Evolutionary conservation across 2,797 vertebrate species (phyloP).

Genomic region (Harpagifer antarcticus): DNA sequence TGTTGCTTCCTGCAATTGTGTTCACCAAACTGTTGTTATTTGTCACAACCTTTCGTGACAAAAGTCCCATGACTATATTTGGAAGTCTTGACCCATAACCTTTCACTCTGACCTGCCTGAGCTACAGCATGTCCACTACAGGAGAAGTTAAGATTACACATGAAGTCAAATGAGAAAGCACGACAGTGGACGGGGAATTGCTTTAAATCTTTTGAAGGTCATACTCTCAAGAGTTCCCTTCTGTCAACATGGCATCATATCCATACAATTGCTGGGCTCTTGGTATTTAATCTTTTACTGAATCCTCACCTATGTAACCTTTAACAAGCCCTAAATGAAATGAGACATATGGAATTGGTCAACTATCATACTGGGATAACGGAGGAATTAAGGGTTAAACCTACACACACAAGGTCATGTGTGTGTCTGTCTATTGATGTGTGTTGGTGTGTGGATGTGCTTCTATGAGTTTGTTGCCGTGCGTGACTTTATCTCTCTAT

Average conservation of each 20-base stretch:
- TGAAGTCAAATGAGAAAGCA: slow-evolving; percentile 42
- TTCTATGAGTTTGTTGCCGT: slow-evolving; percentile 36
- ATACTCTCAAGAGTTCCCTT: slow-evolving; percentile 41
- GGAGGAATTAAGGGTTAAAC: slow-evolving; percentile 64
- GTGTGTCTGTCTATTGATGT: slow-evolving; percentile 39
- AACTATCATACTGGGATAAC: slow-evolving; percentile 46
- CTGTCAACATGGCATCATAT: slow-evolving; percentile 58
- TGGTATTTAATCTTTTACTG: slow-evolving; percentile 63
- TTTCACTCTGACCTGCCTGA: slow-evolving; percentile 43
- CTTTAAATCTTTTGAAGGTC: slow-evolving; percentile 70
- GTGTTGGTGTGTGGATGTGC: slow-evolving; percentile 42
- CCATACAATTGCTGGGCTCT: slow-evolving; percentile 46
- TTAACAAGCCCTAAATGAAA: slow-evolving; percentile 73
- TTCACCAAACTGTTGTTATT: slow-evolving; percentile 8
- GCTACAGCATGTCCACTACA: slow-evolving; percentile 54
- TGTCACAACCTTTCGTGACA: slow-evolving; percentile 22
- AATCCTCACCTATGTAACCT: slow-evolving; percentile 62
- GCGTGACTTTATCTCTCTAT: slow-evolving; percentile 55
- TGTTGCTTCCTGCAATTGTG: background rate
- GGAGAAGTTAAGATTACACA: slow-evolving; percentile 60
- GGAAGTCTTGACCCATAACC: slow-evolving; percentile 44
- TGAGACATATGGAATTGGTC: slow-evolving; percentile 54
- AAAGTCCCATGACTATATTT: slow-evolving; percentile 10
- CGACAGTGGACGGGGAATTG: slow-evolving; percentile 3
- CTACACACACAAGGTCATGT: slow-evolving; percentile 60